Base-by-base conservation (phyloP, 1,140 invertebrate species). In the Zaprionus capensis region DNA sequence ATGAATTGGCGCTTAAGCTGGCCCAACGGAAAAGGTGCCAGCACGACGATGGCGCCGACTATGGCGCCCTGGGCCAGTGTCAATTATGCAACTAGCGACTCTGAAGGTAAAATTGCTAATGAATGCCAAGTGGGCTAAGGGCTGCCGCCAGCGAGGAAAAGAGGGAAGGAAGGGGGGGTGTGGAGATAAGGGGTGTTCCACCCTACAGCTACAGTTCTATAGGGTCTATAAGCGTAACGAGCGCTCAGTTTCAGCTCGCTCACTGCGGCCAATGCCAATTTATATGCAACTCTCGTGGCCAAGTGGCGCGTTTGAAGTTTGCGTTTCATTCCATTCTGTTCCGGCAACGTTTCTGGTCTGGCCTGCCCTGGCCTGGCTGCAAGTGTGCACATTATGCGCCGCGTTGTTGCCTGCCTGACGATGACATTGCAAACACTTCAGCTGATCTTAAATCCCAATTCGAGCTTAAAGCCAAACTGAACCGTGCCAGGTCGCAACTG, bases 91-190 rank as follows among this genome's bases (percentile, higher is more conserved):
- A 86, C 76, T 80, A 36, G 80, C 80, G 62, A 81, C 66, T 73
- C 74, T 71, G 78, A 74, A 87, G 85, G 84, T 87, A 56, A 88
- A 84, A 74, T 84, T 75, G 78, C 85, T 76, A 87, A 88, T 87
- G 81, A 78, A 87, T 81, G 81, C 81, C 74, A 81, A 84, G 78
- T 76, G 74, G 78, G 67, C 20, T 31, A 31, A 34, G 31, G 17
- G 36, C 36, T n/a, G 57, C 34, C 41, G 41, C 41, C n/a, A 46
- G 41, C 41, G 31, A 11, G 31, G 9, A 34, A 34, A 34, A 11
- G 9, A 34, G 3, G 31, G 3, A 1, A 3, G 15, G 5, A 2
- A 6, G 12, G 4, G 55, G 5, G 41, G 24, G 53, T 12, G 11
- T 15, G 22, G 31, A 15, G 31, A 22, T 6, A 7, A 11, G 12